Percentiles rank a stretch among this genome's conserved stretches.
These are phyloP conservation scores for Andinoacara biseriatus DNA, from an alignment of 2,113 vertebrate genomes.

Conservation along the genomic window DNA sequence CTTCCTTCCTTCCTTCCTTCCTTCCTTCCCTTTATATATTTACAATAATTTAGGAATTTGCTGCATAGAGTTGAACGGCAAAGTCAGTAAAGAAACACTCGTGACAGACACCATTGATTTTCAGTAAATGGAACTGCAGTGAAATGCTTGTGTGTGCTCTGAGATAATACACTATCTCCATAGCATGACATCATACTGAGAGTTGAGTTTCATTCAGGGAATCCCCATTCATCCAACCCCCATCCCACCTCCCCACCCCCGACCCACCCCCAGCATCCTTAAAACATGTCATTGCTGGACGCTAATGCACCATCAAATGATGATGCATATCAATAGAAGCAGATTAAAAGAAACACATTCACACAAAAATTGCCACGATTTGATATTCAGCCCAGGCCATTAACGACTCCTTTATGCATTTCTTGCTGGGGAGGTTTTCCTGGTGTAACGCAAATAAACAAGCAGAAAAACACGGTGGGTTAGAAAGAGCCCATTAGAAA, in stretches of 20 bases:
- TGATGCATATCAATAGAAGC: slow-evolving; percentile 37
- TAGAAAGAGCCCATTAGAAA: background rate
- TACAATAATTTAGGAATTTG: background rate
- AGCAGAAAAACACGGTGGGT: background rate
- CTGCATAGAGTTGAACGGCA: background rate
- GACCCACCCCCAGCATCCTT: background rate
- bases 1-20: background rate
- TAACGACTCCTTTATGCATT: background rate
- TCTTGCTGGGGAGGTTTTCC: background rate
- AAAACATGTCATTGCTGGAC: slow-evolving; percentile 30
- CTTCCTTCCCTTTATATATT: background rate
- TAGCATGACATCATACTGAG: slow-evolving; percentile 44
- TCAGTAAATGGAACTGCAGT: background rate
- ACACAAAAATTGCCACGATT: background rate
- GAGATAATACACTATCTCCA: slow-evolving; percentile 8
- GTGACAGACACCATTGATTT: background rate
- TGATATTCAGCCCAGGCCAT: background rate
- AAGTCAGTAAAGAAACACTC: background rate
- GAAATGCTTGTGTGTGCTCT: background rate
- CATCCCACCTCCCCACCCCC: background rate
- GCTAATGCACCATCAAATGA: slow-evolving; percentile 53
- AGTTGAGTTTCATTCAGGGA: slow-evolving; percentile 61
- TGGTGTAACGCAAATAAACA: background rate
- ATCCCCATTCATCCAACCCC: slow-evolving; percentile 35
- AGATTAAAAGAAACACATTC: background rate